Conservation (phyloP, 1,140 invertebrate genomes). For the Hylaeus volcanicus region DNA sequence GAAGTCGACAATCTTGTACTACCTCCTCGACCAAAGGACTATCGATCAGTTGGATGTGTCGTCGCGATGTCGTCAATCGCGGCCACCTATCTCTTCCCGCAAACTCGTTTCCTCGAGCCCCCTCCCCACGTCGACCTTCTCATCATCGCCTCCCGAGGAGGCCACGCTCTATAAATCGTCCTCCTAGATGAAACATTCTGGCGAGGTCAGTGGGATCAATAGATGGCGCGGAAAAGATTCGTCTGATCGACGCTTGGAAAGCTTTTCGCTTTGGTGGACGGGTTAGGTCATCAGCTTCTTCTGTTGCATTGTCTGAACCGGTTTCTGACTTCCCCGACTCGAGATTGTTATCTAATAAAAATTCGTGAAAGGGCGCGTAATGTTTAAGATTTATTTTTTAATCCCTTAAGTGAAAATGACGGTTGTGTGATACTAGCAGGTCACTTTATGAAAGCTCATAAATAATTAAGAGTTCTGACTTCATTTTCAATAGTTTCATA, state of each 20-base stretch:
- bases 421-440: too few species aligned
- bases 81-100: conserved; percentile 16
- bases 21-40: conserved; percentile 23
- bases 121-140: conserved; percentile 21
- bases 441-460: too few species aligned
- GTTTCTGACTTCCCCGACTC: too few species aligned
- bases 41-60: conserved; percentile 59
- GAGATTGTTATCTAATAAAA: too few species aligned
- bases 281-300: neutral
- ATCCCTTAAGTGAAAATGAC: too few species aligned
- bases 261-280: neutral
- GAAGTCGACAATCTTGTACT: conserved; percentile 4
- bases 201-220: neutral
- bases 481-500: too few species aligned
- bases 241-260: neutral
- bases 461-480: too few species aligned
- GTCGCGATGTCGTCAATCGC: conserved; percentile 42
- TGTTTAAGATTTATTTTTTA: too few species aligned
- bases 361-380: too few species aligned
- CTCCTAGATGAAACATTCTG: neutral
- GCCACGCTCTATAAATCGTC: conserved; percentile 11
- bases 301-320: neutral
- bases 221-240: neutral
- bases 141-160: neutral
- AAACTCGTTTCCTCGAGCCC: conserved; percentile 44